Conservation (phyloP, 2,888 invertebrate species). For the Lobophora halterata region DNA sequence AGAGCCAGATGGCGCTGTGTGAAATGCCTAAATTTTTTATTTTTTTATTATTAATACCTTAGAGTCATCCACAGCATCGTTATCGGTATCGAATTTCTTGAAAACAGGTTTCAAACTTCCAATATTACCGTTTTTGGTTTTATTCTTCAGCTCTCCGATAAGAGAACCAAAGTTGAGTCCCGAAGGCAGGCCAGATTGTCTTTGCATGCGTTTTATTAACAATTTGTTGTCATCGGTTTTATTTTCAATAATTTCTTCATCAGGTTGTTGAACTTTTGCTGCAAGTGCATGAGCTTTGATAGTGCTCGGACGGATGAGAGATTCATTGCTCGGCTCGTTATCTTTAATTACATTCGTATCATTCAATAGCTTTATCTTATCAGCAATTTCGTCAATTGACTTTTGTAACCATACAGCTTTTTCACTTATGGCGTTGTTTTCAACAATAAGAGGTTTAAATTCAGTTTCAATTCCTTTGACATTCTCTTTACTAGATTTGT, state of each 20-base stretch:
- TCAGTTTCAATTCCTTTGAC: constrained; percentile 32
- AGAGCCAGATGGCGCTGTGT: too few relatives aligned
- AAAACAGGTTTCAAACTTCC: constrained; percentile 70
- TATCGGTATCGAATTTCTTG: constrained; percentile 64
- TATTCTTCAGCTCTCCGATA: constrained; percentile 69
- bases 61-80: constrained; percentile 48
- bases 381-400: constrained; percentile 51
- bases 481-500: constrained; percentile 32
- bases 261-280: constrained; percentile 15
- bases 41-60: constrained; percentile 55
- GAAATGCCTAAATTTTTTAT: too few relatives aligned
- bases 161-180: constrained; percentile 71
- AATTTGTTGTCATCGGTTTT: constrained; percentile 44
- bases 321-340: constrained; percentile 25
- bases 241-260: constrained; percentile 17
- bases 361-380: constrained; percentile 48
- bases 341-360: constrained; percentile 29
- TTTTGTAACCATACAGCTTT: constrained; percentile 46
- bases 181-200: constrained; percentile 57
- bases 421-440: constrained; percentile 43
- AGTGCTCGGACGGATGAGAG: constrained; percentile 18
- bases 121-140: constrained; percentile 60
- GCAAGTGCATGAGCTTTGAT: constrained; percentile 19
- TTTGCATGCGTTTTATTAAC: constrained; percentile 59
- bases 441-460: constrained; percentile 33